Conservation (phyloP, 2,888 invertebrate species). For the Dugesia japonica region DNA sequence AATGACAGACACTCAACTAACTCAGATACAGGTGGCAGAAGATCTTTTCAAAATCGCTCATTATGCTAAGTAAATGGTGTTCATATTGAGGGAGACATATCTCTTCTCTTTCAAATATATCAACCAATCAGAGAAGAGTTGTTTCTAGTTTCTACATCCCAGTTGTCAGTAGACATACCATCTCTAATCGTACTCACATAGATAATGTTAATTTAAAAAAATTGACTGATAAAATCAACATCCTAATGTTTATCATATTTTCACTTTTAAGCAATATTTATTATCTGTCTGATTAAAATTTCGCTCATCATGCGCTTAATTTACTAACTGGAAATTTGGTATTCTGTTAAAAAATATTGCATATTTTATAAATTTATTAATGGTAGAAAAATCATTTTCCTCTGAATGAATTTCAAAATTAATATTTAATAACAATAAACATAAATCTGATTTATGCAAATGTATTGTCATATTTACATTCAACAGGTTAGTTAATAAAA, state of each 20-base stretch:
- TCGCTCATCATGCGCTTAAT: too few species aligned
- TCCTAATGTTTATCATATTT: background rate
- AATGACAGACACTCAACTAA: background rate
- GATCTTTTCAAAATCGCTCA: background rate
- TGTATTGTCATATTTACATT: too few species aligned
- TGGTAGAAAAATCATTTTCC: too few species aligned
- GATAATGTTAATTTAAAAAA: background rate
- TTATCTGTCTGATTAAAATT: too few species aligned
- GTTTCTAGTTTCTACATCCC: conserved; percentile 1
- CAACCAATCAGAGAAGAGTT: background rate
- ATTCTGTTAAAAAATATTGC: too few species aligned
- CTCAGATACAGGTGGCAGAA: conserved; percentile 1
- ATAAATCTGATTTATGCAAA: too few species aligned
- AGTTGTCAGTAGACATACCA: background rate
- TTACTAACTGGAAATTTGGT: too few species aligned
- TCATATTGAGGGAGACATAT: background rate
- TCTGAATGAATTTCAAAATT: too few species aligned
- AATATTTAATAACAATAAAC: too few species aligned
- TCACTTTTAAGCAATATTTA: background rate
- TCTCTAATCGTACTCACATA: background rate
- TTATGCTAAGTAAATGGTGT: conserved; percentile 14
- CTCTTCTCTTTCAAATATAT: background rate
- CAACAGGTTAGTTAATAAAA: too few species aligned
- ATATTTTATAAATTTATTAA: too few species aligned
- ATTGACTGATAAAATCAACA: background rate